Evolutionary conservation across 2,888 invertebrate species (phyloP).

Genomic region (Agrotis segetum): DNA sequence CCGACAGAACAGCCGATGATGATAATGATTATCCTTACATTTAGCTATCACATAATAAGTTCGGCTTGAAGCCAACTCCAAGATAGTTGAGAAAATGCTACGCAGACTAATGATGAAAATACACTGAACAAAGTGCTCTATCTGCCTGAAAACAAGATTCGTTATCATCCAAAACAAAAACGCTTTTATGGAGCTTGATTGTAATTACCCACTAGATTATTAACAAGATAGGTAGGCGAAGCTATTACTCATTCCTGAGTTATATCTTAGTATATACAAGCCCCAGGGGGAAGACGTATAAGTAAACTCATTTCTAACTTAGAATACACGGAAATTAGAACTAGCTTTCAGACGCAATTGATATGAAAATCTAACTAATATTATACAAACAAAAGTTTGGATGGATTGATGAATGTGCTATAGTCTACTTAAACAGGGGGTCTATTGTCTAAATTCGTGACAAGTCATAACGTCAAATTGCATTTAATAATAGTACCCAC

Average conservation of each 20-base stretch:
- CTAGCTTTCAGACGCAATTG: background rate
- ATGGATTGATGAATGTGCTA: too few species aligned
- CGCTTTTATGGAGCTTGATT: background rate
- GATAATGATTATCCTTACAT: too few species aligned
- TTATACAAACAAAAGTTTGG: too few species aligned
- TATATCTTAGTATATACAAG: slow-evolving; percentile 17
- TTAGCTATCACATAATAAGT: too few species aligned
- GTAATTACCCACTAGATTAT: slow-evolving; percentile 21
- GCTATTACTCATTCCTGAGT: slow-evolving; percentile 22
- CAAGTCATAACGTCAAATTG: too few species aligned
- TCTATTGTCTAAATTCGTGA: too few species aligned
- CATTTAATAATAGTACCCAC: too few species aligned
- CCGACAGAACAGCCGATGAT: too few species aligned
- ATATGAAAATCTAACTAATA: background rate
- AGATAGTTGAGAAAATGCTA: background rate
- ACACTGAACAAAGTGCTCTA: background rate
- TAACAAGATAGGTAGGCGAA: slow-evolving; percentile 3
- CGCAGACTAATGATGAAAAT: background rate
- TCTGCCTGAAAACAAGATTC: background rate
- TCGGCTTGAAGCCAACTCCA: too few species aligned
- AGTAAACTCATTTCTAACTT: slow-evolving; percentile 23
- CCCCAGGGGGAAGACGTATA: slow-evolving; percentile 25
- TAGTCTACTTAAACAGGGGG: too few species aligned
- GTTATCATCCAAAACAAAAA: background rate
- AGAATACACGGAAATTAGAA: slow-evolving; percentile 7